Conservation (phyloP, 2,113 vertebrate species). For the Xiphorhynchus elegans region DNA sequence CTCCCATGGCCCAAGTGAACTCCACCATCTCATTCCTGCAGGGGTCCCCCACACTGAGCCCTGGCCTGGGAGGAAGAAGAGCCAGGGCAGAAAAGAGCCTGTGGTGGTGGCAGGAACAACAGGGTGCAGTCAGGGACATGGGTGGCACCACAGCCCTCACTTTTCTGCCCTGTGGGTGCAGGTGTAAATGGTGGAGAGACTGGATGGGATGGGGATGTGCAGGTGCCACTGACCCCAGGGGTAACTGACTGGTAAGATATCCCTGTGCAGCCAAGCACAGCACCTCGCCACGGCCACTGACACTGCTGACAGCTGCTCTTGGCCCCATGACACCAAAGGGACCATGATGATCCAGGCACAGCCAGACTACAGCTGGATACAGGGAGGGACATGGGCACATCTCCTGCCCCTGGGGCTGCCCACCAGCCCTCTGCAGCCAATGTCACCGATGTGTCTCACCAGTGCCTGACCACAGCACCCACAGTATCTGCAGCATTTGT, state of each 20-base stretch:
- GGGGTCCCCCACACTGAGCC: not conserved
- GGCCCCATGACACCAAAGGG: accelerated
- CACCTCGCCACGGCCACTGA: not conserved
- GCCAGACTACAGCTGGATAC: accelerated
- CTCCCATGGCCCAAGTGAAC: not conserved
- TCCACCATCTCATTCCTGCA: not conserved
- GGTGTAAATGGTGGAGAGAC: not conserved
- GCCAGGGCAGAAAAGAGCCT: not conserved
- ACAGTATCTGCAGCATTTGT: not conserved
- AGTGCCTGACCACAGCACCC: not conserved
- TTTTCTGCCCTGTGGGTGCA: not conserved
- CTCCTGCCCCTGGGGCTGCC: not conserved
- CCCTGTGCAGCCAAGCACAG: not conserved
- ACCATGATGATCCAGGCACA: accelerated
- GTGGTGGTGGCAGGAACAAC: not conserved
- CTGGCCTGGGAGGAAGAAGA: not conserved
- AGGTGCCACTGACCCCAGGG: not conserved
- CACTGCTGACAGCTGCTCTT: not conserved
- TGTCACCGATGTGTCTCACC: not conserved
- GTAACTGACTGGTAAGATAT: not conserved
- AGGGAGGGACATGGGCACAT: accelerated
- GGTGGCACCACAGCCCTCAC: not conserved
- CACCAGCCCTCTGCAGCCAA: not conserved
- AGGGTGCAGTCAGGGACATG: not conserved
- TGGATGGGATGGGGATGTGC: accelerated